A percentile compares a stretch with the other conserved stretches of the same genome.
Evolutionary conservation across 2,113 vertebrate genomes (phyloP).

Genomic region (Aptenodytes patagonicus): DNA sequence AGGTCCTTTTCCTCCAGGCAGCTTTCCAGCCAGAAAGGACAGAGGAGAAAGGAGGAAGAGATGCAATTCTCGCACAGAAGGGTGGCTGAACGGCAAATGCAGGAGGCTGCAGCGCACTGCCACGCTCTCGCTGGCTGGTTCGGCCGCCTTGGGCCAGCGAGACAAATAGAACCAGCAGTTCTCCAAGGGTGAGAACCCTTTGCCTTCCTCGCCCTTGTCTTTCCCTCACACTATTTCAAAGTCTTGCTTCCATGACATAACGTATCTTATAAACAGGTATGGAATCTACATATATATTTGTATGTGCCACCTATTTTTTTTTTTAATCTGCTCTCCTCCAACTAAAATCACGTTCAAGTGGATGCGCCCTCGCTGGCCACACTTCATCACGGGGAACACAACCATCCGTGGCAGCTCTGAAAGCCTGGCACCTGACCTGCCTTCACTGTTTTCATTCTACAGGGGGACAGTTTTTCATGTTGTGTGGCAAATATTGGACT

Average conservation of each 20-base stretch:
- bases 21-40: background rate
- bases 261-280: background rate
- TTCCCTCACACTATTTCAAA: background rate
- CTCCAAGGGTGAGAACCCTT: background rate
- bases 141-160: rapidly evolving
- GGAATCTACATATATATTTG: background rate
- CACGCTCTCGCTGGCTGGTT: background rate
- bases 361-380: background rate
- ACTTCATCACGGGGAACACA: background rate
- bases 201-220: background rate
- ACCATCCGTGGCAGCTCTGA: background rate
- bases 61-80: background rate
- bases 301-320: background rate
- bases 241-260: background rate
- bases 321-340: background rate
- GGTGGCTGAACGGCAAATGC: rapidly evolving
- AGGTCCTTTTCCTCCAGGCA: too few relatives aligned
- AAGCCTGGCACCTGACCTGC: background rate
- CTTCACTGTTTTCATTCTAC: background rate
- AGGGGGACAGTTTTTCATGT: background rate
- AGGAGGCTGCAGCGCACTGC: rapidly evolving
- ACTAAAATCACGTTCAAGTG: background rate
- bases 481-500: background rate
- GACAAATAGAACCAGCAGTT: background rate
- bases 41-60: background rate